Conservation (phyloP, 2,113 vertebrate genomes). For the Leuciscus idus region DNA sequence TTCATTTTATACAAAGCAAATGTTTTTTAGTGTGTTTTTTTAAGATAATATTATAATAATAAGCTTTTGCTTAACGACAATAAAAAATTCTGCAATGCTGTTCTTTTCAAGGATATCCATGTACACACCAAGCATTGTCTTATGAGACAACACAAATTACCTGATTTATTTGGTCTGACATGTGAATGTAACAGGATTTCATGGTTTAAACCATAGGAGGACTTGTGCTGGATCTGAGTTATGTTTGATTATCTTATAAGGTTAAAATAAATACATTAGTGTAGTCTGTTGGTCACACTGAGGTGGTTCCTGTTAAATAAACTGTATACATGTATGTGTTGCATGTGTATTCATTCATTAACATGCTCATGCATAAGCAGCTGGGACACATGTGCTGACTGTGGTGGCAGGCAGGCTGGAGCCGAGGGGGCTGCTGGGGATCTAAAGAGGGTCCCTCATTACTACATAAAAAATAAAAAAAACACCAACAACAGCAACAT, state of each 20-base stretch:
- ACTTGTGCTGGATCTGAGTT: neutral
- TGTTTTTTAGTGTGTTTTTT: too few relatives aligned
- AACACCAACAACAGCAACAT: conserved; percentile 44
- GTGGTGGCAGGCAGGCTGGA: conserved; percentile 71
- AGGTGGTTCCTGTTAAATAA: neutral
- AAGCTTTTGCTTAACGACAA: neutral
- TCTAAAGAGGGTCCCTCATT: conserved; percentile 55
- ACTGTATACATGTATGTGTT: conserved; percentile 50
- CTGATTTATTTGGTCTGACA: neutral
- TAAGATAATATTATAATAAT: neutral
- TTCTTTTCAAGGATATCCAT: conserved; percentile 2
- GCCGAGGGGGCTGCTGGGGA: conserved; percentile 54
- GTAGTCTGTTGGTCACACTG: neutral
- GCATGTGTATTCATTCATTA: conserved; percentile 50
- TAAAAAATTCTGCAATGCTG: neutral
- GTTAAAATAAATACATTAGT: neutral
- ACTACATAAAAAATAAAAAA: conserved; percentile 39
- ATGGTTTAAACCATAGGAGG: neutral
- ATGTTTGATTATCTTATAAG: neutral
- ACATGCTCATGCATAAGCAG: conserved; percentile 57
- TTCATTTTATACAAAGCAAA: neutral
- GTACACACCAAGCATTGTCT: too few relatives aligned
- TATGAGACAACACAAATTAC: neutral
- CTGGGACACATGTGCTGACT: conserved; percentile 79
- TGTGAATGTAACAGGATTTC: neutral